Base-by-base conservation (phyloP, 2,113 vertebrate genomes). In the Tyrannus savana region DNA sequence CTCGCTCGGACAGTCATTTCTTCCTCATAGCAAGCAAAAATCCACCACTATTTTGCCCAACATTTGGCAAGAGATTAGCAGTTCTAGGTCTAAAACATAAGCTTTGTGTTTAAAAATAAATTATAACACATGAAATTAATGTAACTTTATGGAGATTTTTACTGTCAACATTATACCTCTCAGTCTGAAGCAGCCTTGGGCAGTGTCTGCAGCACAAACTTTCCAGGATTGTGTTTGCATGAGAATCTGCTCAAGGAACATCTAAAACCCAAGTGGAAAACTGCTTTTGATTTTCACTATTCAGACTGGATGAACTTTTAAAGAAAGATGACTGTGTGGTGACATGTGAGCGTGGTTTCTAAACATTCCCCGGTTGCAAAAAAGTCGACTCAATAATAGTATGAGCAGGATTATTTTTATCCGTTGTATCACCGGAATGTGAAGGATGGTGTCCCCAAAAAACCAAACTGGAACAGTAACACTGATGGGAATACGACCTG, bases 1-100 rank as follows among this genome's bases (percentile, higher is more conserved):
- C 0, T 10, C 0, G 0, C 52, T 74, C 1, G 0, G 35, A 6
- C 52, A 35, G 33, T 39, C 12, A 3, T 62, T 83, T 56, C 52
- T 88, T 37, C 59, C 60, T 50, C 12, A 10, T 0, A 59, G 49
- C 68, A 49, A 59, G 59, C 24, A 93, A 50, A 95, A 85, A 80
- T 71, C 33, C 72, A 30, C 27, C 17, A 13, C 35, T 10, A 3
- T 44, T 88, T 59, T 86, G 50, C 33, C 63, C 55, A 55, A 4
- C 0, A 0, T 50, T 88, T 84, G 68, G 47, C 60, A 68, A 42
- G 41, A 84, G 49, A 24, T 19, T 31, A 84, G 53, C 39, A 13
- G 46, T 53, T 84, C 13, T 46, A 58, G 35, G 37, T 77, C 24
- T 64, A 64, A 90, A 86, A 13, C 16, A 5, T 24, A 24, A 74